Evolutionary conservation across 2,113 vertebrate genomes (phyloP).

Genomic region (Sander vitreus): DNA sequence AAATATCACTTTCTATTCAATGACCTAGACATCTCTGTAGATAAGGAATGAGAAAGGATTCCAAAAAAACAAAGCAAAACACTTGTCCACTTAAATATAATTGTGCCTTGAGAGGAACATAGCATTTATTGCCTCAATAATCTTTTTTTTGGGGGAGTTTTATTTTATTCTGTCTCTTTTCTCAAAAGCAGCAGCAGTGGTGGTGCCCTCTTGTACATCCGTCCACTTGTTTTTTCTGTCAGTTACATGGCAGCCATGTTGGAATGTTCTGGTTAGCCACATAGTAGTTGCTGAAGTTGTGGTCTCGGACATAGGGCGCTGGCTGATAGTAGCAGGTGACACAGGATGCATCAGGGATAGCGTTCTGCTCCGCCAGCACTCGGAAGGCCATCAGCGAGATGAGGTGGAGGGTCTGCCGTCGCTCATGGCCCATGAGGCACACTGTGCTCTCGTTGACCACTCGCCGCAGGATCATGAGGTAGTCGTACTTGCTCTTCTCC

Average conservation of each 20-base stretch:
- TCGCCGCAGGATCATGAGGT: conserved; percentile 94
- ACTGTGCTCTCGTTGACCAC: conserved; percentile 99
- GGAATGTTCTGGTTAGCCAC: conserved; percentile 94
- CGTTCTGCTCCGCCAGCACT: conserved; percentile 94
- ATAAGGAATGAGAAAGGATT: conserved; percentile 73
- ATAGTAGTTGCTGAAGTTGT: conserved; percentile 99
- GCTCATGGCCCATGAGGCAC: conserved; percentile 98
- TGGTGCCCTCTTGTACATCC: conserved; percentile 9
- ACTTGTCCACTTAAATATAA: conserved; percentile 73
- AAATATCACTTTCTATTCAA: conserved; percentile 77
- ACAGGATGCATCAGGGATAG: conserved; percentile 93
- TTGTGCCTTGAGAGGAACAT: conserved; percentile 74
- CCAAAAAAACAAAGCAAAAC: conserved; percentile 61
- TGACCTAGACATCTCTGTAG: conserved; percentile 65
- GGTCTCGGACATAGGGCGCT: conserved; percentile 94
- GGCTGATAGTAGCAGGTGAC: conserved; percentile 99
- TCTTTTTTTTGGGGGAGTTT: conserved; percentile 23
- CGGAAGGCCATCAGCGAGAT: conserved; percentile 93
- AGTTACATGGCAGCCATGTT: conserved; percentile 98
- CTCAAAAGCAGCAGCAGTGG: conserved; percentile 52
- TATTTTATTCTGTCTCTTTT: conserved; percentile 29
- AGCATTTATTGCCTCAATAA: conserved; percentile 60
- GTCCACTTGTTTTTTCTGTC: conserved; percentile 41
- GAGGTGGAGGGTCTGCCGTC: conserved; percentile 95
- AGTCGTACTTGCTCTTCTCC: conserved; percentile 96